A percentile compares a stretch with the other conserved stretches of the same genome.
Evolutionary conservation across 1,140 invertebrate species (phyloP).

Genomic region (Dreissena rostriformis): DNA sequence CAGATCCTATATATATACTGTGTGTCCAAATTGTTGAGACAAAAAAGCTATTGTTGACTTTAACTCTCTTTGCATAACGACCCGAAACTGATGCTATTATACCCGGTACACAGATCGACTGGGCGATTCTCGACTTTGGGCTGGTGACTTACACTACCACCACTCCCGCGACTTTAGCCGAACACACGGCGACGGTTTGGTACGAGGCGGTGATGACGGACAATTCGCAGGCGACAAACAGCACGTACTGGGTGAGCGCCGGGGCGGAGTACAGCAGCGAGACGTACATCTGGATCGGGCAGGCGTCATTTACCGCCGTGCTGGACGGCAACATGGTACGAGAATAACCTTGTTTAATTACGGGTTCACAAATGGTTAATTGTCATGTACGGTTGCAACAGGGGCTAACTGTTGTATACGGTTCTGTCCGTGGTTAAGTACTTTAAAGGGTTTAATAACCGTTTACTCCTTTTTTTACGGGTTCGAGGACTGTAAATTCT

Average conservation of each 20-base stretch:
- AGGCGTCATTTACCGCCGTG: conserved; percentile 70
- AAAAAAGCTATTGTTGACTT: no score
- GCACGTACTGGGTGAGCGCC: conserved; percentile 80
- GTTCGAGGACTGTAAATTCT: no score
- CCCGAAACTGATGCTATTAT: no score
- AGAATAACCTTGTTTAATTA: neutral
- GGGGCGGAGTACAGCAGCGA: conserved; percentile 82
- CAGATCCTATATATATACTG: no score
- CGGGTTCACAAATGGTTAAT: no score
- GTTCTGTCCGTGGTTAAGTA: no score
- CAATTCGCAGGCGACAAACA: conserved; percentile 67
- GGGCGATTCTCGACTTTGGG: conserved; percentile 80
- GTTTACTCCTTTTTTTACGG: no score
- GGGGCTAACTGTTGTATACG: no score
- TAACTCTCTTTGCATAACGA: no score
- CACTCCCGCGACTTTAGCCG: neutral
- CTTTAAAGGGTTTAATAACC: no score
- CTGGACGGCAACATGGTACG: conserved; percentile 53
- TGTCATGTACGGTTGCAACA: no score
- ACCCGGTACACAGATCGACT: conserved; percentile 78
- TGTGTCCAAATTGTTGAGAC: no score
- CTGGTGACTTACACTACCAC: conserved; percentile 73
- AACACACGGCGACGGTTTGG: conserved; percentile 69
- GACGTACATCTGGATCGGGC: conserved; percentile 81
- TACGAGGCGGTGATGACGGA: conserved; percentile 80